Percentiles rank a stretch among this genome's conserved stretches.
phyloP scores from a whole-genome alignment of 2,113 vertebrate species.

The Polyodon spathula region DNA sequence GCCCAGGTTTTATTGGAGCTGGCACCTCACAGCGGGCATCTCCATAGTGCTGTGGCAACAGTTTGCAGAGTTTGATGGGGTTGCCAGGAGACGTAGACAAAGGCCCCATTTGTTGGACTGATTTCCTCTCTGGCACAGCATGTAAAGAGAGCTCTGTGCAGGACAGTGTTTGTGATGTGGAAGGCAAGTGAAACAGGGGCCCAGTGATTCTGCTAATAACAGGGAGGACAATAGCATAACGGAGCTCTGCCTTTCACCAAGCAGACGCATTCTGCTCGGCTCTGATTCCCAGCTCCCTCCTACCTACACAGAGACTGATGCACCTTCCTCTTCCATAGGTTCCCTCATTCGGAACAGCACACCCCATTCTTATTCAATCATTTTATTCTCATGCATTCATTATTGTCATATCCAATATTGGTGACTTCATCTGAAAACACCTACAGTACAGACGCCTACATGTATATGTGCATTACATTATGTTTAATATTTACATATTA shows the following conservation, averaged over 20 bases:
- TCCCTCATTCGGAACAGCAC: background rate
- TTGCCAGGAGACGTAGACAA: constrained; percentile 61
- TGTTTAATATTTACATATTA: too few species aligned
- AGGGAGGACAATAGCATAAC: constrained; percentile 30
- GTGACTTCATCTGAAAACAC: too few species aligned
- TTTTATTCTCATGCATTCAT: too few species aligned
- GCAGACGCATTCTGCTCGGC: constrained; percentile 22
- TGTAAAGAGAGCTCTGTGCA: constrained; percentile 27
- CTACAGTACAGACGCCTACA: too few species aligned
- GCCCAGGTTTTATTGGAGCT: constrained; percentile 8
- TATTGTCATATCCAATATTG: too few species aligned
- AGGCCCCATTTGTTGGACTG: constrained; percentile 52
- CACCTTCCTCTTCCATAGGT: too few species aligned
- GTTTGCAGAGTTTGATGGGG: constrained; percentile 46
- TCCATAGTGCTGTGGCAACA: constrained; percentile 53
- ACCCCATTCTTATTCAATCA: background rate
- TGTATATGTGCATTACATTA: too few species aligned
- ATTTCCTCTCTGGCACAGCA: constrained; percentile 48
- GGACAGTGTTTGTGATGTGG: constrained; percentile 56
- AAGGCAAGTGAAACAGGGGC: constrained; percentile 45
- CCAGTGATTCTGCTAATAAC: constrained; percentile 43
- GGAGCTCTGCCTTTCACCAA: constrained; percentile 20
- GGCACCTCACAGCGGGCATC: constrained; percentile 42
- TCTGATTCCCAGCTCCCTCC: constrained; percentile 6
- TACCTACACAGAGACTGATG: too few species aligned